These are phyloP conservation scores for Galendromus occidentalis DNA, from an alignment of 1,140 invertebrate species.

Conservation along the genomic window DNA sequence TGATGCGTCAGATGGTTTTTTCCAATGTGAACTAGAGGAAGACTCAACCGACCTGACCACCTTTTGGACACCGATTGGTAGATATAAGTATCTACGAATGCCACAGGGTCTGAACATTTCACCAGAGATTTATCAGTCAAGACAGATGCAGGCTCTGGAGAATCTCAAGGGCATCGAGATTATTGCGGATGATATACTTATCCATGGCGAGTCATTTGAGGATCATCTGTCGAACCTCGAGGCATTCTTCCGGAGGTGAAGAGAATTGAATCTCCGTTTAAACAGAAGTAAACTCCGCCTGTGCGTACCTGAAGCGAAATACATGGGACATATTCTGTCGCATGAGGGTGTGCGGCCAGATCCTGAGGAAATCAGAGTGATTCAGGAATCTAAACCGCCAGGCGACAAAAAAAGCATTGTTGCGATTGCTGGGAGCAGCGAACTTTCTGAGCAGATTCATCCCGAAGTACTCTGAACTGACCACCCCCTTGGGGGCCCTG, in stretches of 20 bases:
- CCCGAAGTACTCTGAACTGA: slow-evolving; percentile 24
- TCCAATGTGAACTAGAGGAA: too few species aligned
- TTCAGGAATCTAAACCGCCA: too few species aligned
- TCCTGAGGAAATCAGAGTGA: too few species aligned
- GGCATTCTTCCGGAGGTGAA: not conserved
- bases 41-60: not conserved
- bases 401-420: slow-evolving; percentile 18
- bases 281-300: not conserved
- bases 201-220: not conserved
- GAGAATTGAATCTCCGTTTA: not conserved
- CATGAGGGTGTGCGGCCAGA: slow-evolving; percentile 22
- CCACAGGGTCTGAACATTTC: not conserved
- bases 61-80: not conserved
- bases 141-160: slow-evolving; percentile 12
- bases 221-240: not conserved
- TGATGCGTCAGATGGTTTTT: too few species aligned
- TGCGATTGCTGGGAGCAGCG: slow-evolving; percentile 24
- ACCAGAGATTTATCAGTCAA: not conserved
- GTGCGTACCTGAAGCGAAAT: not conserved
- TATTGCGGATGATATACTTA: slow-evolving; percentile 17
- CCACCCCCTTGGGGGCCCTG: slow-evolving; percentile 19
- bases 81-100: not conserved
- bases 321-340: slow-evolving; percentile 18
- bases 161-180: slow-evolving; percentile 11
- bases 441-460: slow-evolving; percentile 26